Percentiles rank a stretch among this genome's conserved stretches.
phyloP scores from a whole-genome alignment of 2,888 invertebrate genomes.

The Deroplatys truncata region DNA sequence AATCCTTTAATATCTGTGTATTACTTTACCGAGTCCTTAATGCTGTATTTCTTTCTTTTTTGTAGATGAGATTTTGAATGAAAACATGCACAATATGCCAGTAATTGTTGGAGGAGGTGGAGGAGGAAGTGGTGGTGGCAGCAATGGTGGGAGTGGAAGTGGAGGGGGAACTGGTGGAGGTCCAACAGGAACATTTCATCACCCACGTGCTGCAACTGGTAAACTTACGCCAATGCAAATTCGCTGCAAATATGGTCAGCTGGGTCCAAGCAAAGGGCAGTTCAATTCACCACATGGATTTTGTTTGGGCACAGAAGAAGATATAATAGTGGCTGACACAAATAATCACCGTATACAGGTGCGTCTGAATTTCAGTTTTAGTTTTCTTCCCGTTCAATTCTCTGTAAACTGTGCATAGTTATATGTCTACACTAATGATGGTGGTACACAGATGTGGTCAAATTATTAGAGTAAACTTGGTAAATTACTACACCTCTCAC shows the following conservation, averaged over 20 bases:
- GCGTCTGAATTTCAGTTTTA: conserved; percentile 23
- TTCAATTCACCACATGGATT: conserved; percentile 97
- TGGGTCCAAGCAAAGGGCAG: conserved; percentile 89
- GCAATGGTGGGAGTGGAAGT: neutral
- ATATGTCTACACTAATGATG: neutral
- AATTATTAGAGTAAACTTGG: too few species aligned
- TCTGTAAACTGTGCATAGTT: too few species aligned
- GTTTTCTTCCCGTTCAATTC: neutral
- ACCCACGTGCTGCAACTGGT: conserved; percentile 26
- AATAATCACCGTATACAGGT: conserved; percentile 97
- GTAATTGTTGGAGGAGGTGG: conserved; percentile 38
- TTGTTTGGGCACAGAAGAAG: conserved; percentile 90
- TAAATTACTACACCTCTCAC: too few species aligned
- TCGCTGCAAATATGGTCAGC: conserved; percentile 87
- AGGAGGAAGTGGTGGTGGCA: neutral
- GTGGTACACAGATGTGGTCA: neutral
- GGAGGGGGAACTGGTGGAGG: neutral
- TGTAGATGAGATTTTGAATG: conserved; percentile 42
- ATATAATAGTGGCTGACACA: conserved; percentile 94
- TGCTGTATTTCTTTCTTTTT: neutral
- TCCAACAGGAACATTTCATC: conserved; percentile 21
- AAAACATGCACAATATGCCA: conserved; percentile 43
- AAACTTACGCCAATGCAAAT: conserved; percentile 84
- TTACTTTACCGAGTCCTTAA: too few species aligned
- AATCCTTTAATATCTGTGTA: too few species aligned